Conservation (phyloP, 2,888 invertebrate species). For the Isotomurus palustris region DNA sequence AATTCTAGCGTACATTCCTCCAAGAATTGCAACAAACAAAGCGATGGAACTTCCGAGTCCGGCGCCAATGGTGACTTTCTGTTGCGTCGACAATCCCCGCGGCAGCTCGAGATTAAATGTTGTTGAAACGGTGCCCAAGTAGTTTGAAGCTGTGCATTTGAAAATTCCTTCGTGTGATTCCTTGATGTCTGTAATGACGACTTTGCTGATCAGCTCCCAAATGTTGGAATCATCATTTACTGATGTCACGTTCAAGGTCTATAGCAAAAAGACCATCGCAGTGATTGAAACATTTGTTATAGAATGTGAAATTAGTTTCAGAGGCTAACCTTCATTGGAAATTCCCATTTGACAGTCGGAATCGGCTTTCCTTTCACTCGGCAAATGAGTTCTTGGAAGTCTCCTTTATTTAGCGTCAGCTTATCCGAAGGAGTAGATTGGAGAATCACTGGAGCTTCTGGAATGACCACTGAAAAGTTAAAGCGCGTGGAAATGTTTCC, state of each 20-base stretch:
- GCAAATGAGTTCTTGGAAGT: constrained; percentile 12
- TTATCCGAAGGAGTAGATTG: no score
- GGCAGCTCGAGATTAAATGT: constrained; percentile 6
- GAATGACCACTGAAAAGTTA: no score
- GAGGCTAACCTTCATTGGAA: neutral
- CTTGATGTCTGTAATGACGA: constrained; percentile 15
- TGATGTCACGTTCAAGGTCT: neutral
- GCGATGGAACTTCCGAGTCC: neutral
- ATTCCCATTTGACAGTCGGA: constrained; percentile 20
- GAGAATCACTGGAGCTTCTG: no score
- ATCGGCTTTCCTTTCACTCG: constrained; percentile 21
- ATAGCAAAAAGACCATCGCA: neutral
- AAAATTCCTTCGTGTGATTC: constrained; percentile 13
- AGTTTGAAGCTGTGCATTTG: constrained; percentile 19
- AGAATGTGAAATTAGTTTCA: neutral
- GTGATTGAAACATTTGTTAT: neutral
- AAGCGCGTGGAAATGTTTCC: no score
- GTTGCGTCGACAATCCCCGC: neutral
- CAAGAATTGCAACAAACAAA: neutral
- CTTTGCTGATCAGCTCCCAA: neutral
- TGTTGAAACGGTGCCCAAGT: constrained; percentile 12
- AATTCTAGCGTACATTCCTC: constrained; percentile 13
- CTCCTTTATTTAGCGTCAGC: neutral
- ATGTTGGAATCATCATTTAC: neutral
- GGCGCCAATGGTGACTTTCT: neutral